Evolutionary conservation across 2,888 invertebrate species (phyloP).

Genomic region (Pachydiplax longipennis): DNA sequence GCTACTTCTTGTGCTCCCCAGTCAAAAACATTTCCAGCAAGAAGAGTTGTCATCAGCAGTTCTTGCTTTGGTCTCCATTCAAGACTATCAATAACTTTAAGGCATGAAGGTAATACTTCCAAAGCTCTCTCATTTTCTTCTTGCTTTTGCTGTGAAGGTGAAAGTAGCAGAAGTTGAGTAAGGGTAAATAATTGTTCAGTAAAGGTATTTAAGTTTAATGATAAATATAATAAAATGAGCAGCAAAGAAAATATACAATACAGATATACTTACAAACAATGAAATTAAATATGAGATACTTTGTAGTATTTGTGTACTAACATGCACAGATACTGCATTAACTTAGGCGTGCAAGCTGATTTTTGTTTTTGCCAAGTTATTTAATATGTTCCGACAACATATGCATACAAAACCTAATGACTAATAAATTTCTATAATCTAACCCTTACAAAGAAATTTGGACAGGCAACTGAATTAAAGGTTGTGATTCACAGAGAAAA

Average conservation of each 20-base stretch:
- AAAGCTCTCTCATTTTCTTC: slow-evolving; percentile 86
- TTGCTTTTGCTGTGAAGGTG: slow-evolving; percentile 81
- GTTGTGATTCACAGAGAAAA: not conserved
- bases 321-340: not conserved
- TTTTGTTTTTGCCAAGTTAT: not conserved
- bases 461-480: too few species aligned
- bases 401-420: too few species aligned
- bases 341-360: not conserved
- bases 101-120: slow-evolving; percentile 69
- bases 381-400: too few species aligned
- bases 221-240: not conserved
- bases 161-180: not conserved
- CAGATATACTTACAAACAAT: too few species aligned
- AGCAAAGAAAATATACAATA: not conserved
- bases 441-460: too few species aligned
- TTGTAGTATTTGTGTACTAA: not conserved
- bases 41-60: slow-evolving; percentile 65
- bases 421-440: too few species aligned
- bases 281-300: not conserved
- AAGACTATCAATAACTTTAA: slow-evolving; percentile 75
- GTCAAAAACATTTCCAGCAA: slow-evolving; percentile 93
- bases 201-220: not conserved
- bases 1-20: slow-evolving; percentile 95
- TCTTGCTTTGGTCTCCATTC: slow-evolving; percentile 59
- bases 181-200: too few species aligned